Percentiles rank a stretch among this genome's conserved stretches.
Evolutionary conservation across 2,888 invertebrate species (phyloP).

Genomic region (Bruchidius siliquastri): DNA sequence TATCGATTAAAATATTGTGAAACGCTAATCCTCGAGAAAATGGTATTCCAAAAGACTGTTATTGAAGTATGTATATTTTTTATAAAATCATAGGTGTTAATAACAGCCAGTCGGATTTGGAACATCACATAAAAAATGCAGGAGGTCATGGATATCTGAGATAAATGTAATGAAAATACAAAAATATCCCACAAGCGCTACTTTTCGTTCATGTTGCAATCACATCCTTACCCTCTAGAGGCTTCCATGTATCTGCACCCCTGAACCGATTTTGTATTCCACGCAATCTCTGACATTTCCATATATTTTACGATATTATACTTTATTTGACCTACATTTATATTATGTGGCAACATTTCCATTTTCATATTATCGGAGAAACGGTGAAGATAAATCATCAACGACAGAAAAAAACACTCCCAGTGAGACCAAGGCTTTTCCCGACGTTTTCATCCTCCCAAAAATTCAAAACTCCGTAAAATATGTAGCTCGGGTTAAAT

Average conservation of each 20-base stretch:
- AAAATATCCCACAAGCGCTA: too few relatives aligned
- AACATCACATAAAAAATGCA: too few relatives aligned
- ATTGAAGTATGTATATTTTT: too few relatives aligned
- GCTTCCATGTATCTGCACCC: neutral
- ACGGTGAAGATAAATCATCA: neutral
- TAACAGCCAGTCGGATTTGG: too few relatives aligned
- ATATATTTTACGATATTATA: neutral
- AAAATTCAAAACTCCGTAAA: neutral
- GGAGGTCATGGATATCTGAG: too few relatives aligned
- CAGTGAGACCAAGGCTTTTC: neutral
- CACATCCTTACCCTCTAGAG: neutral
- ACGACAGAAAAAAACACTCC: neutral
- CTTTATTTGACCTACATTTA: neutral
- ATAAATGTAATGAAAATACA: too few relatives aligned
- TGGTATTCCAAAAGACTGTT: too few relatives aligned
- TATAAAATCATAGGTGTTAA: too few relatives aligned
- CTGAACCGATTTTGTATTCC: neutral
- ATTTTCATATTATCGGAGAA: neutral
- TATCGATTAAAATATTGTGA: too few relatives aligned
- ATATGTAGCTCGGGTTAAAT: neutral
- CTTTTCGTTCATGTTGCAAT: too few relatives aligned
- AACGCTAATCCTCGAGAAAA: too few relatives aligned
- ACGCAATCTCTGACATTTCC: neutral
- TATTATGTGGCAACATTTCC: neutral
- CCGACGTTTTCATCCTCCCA: neutral